Evolutionary conservation across 2,113 vertebrate genomes (phyloP), one percentile per base, ranked within the genome.

Genomic region (Chauna torquata): DNA sequence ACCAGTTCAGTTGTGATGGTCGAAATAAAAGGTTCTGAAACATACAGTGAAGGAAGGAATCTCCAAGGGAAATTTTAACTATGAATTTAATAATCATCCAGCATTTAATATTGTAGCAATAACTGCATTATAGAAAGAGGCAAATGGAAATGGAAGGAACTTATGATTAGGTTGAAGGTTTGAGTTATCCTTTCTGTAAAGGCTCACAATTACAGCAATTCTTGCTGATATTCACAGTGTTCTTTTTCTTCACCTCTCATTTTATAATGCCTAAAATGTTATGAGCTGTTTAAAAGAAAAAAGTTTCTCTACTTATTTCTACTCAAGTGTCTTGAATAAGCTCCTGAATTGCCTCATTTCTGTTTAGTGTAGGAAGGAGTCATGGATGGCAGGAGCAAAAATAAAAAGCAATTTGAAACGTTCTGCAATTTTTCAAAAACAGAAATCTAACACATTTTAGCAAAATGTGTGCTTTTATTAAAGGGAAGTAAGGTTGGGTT

Each of bases 241-340:
- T 52, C 42, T 92, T 90, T 92, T 72, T 78, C 83, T 75, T 96
- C 61, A 57, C 49, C 65, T 96, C 24, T 36, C 49, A 52, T 93
- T 95, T 80, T 9, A 28, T 90, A 88, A 78, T 59, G 23, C 17
- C 38, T 68, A 32, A 78, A 54, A 40, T 71, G 77, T 78, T 71
- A 64, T 47, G 45, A 54, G 34, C 20, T 62, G 34, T 91, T 86
- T 85, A 81, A 91, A 92, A 94, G 36, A 55, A 80, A 68, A 68
- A 82, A 8, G 4, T 69, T 91, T 92, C 28, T 66, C 54, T 68
- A 20, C 16, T 62, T 70, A 34, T 58, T 92, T 79, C 66, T 65
- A 8, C 70, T 84, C 49, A 72, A 85, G 82, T 3, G 8, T 45
- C 70, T 91, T n/a, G 45, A 88, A 68, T 62, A 77, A 82, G 36